Evolutionary conservation across 2,113 vertebrate genomes (phyloP).

Genomic region (Fukomys damarensis): DNA sequence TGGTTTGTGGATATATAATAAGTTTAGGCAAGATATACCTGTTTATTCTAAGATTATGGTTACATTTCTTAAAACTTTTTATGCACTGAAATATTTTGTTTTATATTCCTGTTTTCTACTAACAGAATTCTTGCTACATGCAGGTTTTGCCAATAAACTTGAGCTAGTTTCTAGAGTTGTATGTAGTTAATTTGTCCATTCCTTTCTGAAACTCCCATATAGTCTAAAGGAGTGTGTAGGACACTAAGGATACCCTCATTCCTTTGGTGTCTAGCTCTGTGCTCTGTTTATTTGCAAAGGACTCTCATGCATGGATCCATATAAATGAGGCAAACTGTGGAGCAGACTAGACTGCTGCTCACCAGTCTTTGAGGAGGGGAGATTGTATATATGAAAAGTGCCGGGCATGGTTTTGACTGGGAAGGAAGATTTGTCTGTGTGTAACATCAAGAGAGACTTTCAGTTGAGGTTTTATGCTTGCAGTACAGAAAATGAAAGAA

Average conservation of each 20-base stretch:
- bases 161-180: constrained; percentile 41
- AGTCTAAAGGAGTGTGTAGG: neutral
- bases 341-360: constrained; percentile 49
- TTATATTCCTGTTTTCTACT: neutral
- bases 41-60: constrained; percentile 12
- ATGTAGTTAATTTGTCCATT: constrained; percentile 4
- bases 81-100: constrained; percentile 25
- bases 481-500: constrained; percentile 27
- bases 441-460: constrained; percentile 49
- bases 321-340: constrained; percentile 68
- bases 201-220: neutral
- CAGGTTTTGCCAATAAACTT: neutral
- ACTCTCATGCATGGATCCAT: constrained; percentile 69
- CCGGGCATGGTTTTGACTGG: constrained; percentile 39
- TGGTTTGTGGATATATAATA: neutral
- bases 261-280: constrained; percentile 66
- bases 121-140: neutral
- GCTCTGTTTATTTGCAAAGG: constrained; percentile 76
- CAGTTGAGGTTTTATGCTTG: constrained; percentile 55
- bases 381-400: constrained; percentile 53
- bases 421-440: constrained; percentile 26
- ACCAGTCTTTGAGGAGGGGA: constrained; percentile 21
- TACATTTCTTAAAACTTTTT: constrained; percentile 33
- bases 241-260: constrained; percentile 61
- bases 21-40: neutral